Evolutionary conservation across 2,797 vertebrate species (phyloP).

Genomic region (Nothura maculosa): DNA sequence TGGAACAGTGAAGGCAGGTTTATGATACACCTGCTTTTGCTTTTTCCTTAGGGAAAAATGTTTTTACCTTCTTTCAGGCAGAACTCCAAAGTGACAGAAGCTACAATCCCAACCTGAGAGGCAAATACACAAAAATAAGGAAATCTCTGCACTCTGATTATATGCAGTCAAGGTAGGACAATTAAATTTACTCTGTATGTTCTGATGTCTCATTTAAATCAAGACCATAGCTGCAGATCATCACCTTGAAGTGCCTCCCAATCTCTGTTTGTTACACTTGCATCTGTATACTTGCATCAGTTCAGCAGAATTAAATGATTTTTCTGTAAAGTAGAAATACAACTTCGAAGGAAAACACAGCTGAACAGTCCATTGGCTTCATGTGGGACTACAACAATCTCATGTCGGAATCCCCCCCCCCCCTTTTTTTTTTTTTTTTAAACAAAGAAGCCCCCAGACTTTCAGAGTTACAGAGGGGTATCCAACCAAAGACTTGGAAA

Average conservation of each 20-base stretch:
- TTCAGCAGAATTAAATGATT: conserved; percentile 21
- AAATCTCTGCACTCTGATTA: conserved; percentile 61
- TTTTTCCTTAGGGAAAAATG: conserved; percentile 54
- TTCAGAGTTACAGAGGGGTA: neutral
- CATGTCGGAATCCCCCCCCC: neutral
- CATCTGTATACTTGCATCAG: conserved; percentile 69
- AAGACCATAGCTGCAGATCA: conserved; percentile 63
- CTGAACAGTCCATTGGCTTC: neutral
- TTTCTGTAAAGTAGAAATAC: conserved; percentile 26
- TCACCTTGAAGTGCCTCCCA: conserved; percentile 48
- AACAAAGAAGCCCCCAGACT: neutral
- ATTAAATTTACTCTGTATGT: conserved; percentile 76
- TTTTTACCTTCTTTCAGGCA: conserved; percentile 55
- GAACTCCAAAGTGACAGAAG: conserved; percentile 51
- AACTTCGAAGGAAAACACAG: neutral
- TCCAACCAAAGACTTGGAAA: neutral
- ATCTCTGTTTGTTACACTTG: conserved; percentile 57
- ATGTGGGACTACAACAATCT: conserved; percentile 6
- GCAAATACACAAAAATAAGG: conserved; percentile 55
- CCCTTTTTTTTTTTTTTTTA: conserved; percentile 17
- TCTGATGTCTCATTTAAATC: conserved; percentile 75
- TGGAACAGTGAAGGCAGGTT: conserved; percentile 53
- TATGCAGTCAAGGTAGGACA: conserved; percentile 71
- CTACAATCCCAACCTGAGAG: conserved; percentile 36
- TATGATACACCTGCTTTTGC: conserved; percentile 63